These are phyloP conservation scores for Danio jaintianensis DNA, from an alignment of 2,797 vertebrate species.

Conservation along the genomic window DNA sequence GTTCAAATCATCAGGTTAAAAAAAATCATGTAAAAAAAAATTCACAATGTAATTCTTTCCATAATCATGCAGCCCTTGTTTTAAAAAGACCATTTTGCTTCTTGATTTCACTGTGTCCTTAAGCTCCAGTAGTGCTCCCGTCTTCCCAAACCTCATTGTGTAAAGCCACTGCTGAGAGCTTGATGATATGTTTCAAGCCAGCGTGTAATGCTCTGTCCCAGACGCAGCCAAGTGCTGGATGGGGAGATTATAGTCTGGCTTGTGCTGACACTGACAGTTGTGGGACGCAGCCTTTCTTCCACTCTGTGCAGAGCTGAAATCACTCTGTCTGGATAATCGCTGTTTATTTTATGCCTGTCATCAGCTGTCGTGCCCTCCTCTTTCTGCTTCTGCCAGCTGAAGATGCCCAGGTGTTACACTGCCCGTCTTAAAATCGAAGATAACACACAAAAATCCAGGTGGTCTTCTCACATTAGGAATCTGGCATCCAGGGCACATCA, in stretches of 20 bases:
- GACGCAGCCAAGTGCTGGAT: slow-evolving; percentile 33
- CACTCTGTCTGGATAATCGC: slow-evolving; percentile 42
- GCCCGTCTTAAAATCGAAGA: slow-evolving; percentile 59
- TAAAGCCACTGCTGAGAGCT: slow-evolving; percentile 34
- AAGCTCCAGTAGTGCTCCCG: background rate
- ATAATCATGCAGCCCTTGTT: background rate
- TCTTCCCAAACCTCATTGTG: slow-evolving; percentile 11
- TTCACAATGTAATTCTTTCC: background rate
- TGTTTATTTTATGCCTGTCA: slow-evolving; percentile 53
- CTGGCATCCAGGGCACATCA: slow-evolving; percentile 21
- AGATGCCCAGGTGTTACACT: slow-evolving; percentile 63
- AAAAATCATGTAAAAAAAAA: too few relatives aligned
- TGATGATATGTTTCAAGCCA: slow-evolving; percentile 38
- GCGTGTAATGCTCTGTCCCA: slow-evolving; percentile 34
- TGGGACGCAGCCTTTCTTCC: slow-evolving; percentile 20
- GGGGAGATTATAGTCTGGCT: slow-evolving; percentile 49
- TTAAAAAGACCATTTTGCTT: background rate
- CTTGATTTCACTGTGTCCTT: background rate
- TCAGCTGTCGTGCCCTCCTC: slow-evolving; percentile 22
- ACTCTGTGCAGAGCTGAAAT: slow-evolving; percentile 13
- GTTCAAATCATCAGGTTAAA: background rate
- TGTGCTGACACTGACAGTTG: slow-evolving; percentile 42
- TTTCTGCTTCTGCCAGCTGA: slow-evolving; percentile 43
- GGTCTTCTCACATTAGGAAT: slow-evolving; percentile 63
- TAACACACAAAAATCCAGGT: slow-evolving; percentile 53